Conservation (phyloP, 2,113 vertebrate genomes). For the Choloepus hoffmanni region DNA sequence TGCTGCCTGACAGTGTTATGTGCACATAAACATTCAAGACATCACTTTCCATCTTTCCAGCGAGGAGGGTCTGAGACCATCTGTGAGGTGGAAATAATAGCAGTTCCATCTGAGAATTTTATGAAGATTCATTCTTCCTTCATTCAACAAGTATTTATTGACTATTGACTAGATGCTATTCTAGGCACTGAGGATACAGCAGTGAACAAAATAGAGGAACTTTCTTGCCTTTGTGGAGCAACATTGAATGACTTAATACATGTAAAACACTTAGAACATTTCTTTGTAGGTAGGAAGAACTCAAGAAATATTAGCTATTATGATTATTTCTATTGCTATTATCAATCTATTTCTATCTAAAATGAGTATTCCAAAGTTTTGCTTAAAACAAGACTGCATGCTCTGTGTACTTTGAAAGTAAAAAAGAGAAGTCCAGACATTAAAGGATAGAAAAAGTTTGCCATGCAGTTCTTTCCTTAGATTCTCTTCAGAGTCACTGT, state of each 20-base stretch:
- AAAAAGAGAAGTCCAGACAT: background rate
- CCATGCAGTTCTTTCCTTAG: background rate
- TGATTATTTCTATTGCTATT: background rate
- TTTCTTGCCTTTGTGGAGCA: background rate
- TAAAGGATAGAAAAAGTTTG: background rate
- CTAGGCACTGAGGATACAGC: background rate
- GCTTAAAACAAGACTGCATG: background rate
- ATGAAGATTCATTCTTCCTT: background rate
- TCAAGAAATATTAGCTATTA: conserved; percentile 19
- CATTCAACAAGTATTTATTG: background rate
- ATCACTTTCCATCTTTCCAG: background rate
- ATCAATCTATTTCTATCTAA: conserved; percentile 12
- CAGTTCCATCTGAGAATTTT: background rate
- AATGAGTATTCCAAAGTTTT: background rate
- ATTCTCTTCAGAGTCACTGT: background rate
- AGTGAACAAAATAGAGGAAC: background rate
- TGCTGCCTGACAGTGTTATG: background rate
- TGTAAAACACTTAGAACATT: background rate
- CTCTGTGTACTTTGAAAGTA: background rate
- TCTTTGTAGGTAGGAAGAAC: background rate
- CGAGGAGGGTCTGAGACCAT: background rate
- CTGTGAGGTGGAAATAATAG: background rate
- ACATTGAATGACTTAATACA: background rate
- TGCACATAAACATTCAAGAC: background rate
- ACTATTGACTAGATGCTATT: background rate